Percentiles rank a stretch among this genome's conserved stretches.
phyloP scores from a whole-genome alignment of 2,888 invertebrate genomes.

The Gastracanthus pulcherrimus region DNA sequence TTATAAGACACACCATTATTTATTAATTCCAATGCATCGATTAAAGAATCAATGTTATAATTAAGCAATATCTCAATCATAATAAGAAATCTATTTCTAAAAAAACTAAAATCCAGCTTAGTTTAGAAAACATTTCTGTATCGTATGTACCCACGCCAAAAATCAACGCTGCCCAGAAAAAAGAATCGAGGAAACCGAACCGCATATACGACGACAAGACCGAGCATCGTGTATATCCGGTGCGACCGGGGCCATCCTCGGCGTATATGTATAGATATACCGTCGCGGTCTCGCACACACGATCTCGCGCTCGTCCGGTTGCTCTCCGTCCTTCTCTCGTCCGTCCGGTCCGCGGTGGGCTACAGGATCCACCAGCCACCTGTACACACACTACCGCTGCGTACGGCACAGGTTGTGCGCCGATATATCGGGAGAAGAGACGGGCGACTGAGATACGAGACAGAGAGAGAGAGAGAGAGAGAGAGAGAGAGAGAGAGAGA shows the following conservation, averaged over 20 bases:
- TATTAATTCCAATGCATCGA: too few relatives aligned
- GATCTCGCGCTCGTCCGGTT: not conserved
- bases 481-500: too few relatives aligned
- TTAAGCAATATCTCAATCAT: too few relatives aligned
- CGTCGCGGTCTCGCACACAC: not conserved
- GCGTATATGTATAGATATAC: too few relatives aligned
- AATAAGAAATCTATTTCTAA: too few relatives aligned
- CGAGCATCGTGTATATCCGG: not conserved
- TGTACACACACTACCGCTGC: not conserved
- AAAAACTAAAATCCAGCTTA: too few relatives aligned
- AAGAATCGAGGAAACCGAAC: not conserved
- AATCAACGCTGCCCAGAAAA: not conserved
- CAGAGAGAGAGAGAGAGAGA: slow-evolving; percentile 5
- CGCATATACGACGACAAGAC: too few relatives aligned
- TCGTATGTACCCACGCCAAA: too few relatives aligned
- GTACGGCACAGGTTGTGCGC: not conserved
- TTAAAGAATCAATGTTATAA: too few relatives aligned
- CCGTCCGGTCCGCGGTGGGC: not conserved
- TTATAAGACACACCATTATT: too few relatives aligned
- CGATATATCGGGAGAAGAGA: not conserved
- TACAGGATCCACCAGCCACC: not conserved
- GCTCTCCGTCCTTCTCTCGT: not conserved
- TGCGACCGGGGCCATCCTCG: not conserved
- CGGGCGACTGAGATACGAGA: not conserved
- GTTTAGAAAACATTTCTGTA: too few relatives aligned